A percentile compares a stretch with the other conserved stretches of the same genome.
These are phyloP conservation scores for Agonum fuliginosum DNA, from an alignment of 2,888 invertebrate genomes.

Conservation along the genomic window DNA sequence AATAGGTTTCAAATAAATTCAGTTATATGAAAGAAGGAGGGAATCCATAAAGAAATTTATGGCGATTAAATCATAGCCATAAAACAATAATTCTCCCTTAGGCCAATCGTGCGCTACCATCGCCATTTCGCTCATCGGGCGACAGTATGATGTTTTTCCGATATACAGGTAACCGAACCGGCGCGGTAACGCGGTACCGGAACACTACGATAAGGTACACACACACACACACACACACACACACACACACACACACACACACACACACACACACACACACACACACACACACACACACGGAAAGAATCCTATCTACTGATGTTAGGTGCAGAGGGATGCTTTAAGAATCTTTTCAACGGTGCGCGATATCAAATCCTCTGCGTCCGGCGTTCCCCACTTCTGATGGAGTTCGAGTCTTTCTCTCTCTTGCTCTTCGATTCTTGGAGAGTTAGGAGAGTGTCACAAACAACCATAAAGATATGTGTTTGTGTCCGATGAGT, in stretches of 20 bases:
- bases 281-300: background rate
- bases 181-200: constrained; percentile 50
- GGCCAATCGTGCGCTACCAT: background rate
- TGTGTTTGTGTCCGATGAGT: constrained; percentile 46
- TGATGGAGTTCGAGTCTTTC: background rate
- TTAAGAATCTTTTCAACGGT: constrained; percentile 49
- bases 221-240: background rate
- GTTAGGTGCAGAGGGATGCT: background rate
- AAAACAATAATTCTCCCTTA: constrained; percentile 27
- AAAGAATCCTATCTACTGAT: constrained; percentile 42
- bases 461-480: constrained; percentile 56
- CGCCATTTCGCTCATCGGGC: background rate
- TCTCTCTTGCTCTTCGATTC: background rate
- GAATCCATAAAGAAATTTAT: background rate
- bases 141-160: constrained; percentile 58
- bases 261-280: background rate
- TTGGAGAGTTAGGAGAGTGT: background rate
- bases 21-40: too few relatives aligned
- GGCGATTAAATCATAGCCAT: background rate
- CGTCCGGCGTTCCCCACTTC: constrained; percentile 7
- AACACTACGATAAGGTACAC: constrained; percentile 42
- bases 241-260: constrained; percentile 1
- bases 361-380: constrained; percentile 49
- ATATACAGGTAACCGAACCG: constrained; percentile 56
- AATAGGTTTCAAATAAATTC: too few relatives aligned